phyloP scores from a whole-genome alignment of 1,140 invertebrate species.

The Ips nitidus region DNA sequence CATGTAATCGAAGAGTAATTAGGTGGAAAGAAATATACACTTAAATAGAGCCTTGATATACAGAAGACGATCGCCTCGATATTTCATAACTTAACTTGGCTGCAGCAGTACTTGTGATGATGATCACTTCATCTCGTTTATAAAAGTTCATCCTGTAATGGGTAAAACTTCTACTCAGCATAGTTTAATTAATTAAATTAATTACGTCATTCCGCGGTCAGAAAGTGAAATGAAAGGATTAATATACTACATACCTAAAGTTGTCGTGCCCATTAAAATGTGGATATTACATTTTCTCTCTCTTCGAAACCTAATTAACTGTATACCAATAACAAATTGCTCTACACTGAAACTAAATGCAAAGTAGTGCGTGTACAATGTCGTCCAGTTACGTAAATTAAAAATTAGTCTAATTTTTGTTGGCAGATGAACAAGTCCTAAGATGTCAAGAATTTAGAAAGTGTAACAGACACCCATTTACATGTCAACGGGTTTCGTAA shows the following conservation, averaged over 20 bases:
- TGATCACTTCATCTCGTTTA: too few relatives aligned
- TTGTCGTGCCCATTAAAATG: neutral
- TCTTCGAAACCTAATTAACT: neutral
- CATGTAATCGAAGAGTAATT: neutral
- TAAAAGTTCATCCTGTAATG: too few relatives aligned
- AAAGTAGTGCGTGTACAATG: neutral
- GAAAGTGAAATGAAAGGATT: neutral
- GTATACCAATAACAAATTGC: constrained; percentile 5
- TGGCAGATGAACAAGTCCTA: constrained; percentile 33
- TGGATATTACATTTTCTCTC: neutral
- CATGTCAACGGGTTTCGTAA: constrained; percentile 27
- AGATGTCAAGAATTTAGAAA: constrained; percentile 39
- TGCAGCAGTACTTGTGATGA: too few relatives aligned
- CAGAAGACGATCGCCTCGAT: neutral
- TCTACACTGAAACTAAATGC: neutral
- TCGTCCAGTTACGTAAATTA: constrained; percentile 10
- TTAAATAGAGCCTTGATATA: neutral
- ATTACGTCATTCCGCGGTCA: neutral
- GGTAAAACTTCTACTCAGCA: too few relatives aligned
- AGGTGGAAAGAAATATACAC: neutral
- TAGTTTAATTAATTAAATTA: neutral
- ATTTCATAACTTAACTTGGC: too few relatives aligned
- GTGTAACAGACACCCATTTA: constrained; percentile 38
- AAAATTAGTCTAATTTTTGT: constrained; percentile 30
- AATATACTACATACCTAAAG: neutral